Conservation (phyloP, 2,113 vertebrate species). For the Anarhynchus alexandrinus region DNA sequence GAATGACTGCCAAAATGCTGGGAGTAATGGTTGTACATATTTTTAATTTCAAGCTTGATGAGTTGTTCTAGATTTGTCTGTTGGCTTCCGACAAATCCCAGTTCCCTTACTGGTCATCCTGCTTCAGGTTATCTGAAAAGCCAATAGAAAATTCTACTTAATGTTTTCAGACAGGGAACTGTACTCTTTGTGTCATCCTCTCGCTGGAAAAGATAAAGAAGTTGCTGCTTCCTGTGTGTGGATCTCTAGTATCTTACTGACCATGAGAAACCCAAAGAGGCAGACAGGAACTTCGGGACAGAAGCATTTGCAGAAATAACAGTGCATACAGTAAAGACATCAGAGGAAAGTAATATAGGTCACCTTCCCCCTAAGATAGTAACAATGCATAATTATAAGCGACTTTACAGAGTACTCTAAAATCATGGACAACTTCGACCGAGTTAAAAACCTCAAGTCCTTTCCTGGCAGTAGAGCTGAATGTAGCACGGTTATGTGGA, state of each 20-base stretch:
- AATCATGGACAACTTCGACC: neutral
- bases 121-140: neutral
- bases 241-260: neutral
- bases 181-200: neutral
- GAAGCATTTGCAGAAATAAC: neutral
- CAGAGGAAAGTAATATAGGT: neutral
- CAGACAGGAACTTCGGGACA: neutral
- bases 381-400: neutral
- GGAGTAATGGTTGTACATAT: neutral
- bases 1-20: neutral
- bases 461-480: neutral
- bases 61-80: neutral
- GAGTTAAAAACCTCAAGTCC: neutral
- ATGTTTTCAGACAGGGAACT: neutral
- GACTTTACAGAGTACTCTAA: neutral
- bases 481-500: neutral
- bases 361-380: neutral
- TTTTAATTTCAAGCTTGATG: neutral
- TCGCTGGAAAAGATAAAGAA: neutral
- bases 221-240: neutral
- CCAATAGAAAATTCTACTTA: neutral
- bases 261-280: neutral
- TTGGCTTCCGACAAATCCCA: neutral
- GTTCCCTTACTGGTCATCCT: neutral
- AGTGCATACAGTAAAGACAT: neutral